Evolutionary conservation across 2,888 invertebrate species (phyloP), one percentile per base, ranked within the genome.

Genomic region (Epistrophella euchroma): DNA sequence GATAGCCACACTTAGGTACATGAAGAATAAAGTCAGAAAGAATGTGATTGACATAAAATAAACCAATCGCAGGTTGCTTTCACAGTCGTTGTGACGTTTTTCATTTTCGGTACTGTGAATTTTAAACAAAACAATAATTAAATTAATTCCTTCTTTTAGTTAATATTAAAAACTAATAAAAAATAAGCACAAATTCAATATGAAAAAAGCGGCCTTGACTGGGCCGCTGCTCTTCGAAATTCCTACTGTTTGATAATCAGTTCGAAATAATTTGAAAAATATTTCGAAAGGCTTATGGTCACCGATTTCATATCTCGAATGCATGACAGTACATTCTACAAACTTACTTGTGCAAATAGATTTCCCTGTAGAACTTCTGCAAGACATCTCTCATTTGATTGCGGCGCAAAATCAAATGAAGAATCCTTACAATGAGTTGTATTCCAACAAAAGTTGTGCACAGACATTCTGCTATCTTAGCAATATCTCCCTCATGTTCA

Each of bases 401-500:
- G 2, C 83, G 88, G 1, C 66, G 47, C 4, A 55, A 11, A 2
- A 71, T 64, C 52, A 87, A 56, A 50, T 87, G 35, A 15, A 71
- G 22, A 19, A 87, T 81, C n/a, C 89, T 73, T 50, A 87, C 68
- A 6, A 77, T 35, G 15, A 79, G 87, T 50, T 89, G 88, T 2
- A 73, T 62, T 7, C 88, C 89, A 64, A 88, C 77, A 35, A 88
- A 79, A 0, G 88, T 45, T 7, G 88, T 88, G 17, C 76, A 86
- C 11, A 88, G 47, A 17, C 88, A 87, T 9, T 88, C 88, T 17
- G 85, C 79, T 7, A 88, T 35, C 15, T 74, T 81, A 4, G 88
- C 56, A 52, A 88, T 72, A 17, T 89, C 70, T 11, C 56, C 43
- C 4, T 55, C 19, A 70, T 89, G 77, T 52, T 88, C 87, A 5